Percentiles rank a stretch among this genome's conserved stretches.
Evolutionary conservation across 2,113 vertebrate species (phyloP).

Genomic region (Solea solea): DNA sequence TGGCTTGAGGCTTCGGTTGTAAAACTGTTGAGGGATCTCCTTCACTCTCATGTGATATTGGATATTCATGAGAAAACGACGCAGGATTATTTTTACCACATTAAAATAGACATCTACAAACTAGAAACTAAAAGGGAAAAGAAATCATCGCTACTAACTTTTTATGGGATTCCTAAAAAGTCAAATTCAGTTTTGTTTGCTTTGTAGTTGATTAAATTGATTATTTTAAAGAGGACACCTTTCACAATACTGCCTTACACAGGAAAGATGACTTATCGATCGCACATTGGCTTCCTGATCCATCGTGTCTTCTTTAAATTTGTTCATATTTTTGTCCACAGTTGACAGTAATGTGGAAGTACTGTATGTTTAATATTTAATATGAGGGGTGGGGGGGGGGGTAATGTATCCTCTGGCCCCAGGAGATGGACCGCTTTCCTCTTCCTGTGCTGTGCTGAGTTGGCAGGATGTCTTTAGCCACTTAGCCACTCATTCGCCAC

Average conservation of each 20-base stretch:
- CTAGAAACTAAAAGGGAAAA: slow-evolving; percentile 5
- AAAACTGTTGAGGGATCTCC: slow-evolving; percentile 40
- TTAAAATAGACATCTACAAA: slow-evolving; percentile 16
- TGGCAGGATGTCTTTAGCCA: slow-evolving; percentile 61
- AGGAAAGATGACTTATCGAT: slow-evolving; percentile 16
- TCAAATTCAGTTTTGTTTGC: background rate
- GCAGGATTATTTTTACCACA: slow-evolving; percentile 9
- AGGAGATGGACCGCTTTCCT: slow-evolving; percentile 44
- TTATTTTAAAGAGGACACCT: background rate
- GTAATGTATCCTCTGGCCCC: slow-evolving; percentile 44
- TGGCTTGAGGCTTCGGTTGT: background rate
- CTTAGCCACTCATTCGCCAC: slow-evolving; percentile 58
- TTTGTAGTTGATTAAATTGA: background rate
- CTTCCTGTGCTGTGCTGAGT: slow-evolving; percentile 66
- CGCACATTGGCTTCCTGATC: slow-evolving; percentile 13
- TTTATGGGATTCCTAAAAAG: too few species aligned
- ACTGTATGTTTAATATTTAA: slow-evolving; percentile 71
- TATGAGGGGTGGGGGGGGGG: slow-evolving; percentile 22
- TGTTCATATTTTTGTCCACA: slow-evolving; percentile 44
- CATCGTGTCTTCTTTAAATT: slow-evolving; percentile 32
- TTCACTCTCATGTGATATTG: slow-evolving; percentile 31
- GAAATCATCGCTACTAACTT: background rate
- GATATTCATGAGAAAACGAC: slow-evolving; percentile 48
- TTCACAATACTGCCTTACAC: background rate
- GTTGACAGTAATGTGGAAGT: slow-evolving; percentile 50